Conservation (phyloP, 2,888 invertebrate species). For the Euproctis similis region DNA sequence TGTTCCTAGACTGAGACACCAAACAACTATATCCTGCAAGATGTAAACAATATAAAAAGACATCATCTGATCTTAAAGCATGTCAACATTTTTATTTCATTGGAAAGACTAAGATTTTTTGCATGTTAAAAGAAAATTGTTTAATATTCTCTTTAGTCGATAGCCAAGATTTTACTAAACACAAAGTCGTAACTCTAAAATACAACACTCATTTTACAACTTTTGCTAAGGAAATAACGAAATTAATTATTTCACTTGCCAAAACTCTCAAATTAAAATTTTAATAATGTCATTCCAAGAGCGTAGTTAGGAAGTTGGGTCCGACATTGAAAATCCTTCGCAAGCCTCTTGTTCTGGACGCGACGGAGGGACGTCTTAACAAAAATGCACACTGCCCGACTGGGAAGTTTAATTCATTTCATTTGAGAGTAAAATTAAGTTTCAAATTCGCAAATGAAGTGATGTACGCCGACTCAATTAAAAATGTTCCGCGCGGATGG, state of each 20-base stretch:
- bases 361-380: constrained; percentile 7
- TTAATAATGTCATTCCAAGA: constrained; percentile 8
- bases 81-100: too few species aligned
- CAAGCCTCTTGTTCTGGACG: constrained; percentile 6
- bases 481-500: constrained; percentile 42
- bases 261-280: constrained; percentile 3
- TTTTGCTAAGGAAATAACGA: background rate
- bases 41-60: too few species aligned
- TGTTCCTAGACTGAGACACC: too few species aligned
- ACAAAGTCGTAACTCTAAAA: too few species aligned
- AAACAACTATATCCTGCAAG: too few species aligned
- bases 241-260: constrained; percentile 3
- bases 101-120: too few species aligned
- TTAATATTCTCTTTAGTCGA: too few species aligned
- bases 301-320: constrained; percentile 10
- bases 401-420: constrained; percentile 17
- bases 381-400: constrained; percentile 14
- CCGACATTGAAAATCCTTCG: constrained; percentile 10
- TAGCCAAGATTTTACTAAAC: too few species aligned
- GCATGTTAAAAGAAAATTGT: too few species aligned
- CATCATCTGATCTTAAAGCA: too few species aligned
- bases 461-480: constrained; percentile 57
- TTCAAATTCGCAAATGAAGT: constrained; percentile 47
- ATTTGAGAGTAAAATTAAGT: constrained; percentile 24
- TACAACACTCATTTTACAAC: background rate